Evolutionary conservation across 2,113 vertebrate genomes (phyloP), one percentile per base, ranked within the genome.

Genomic region (Channa argus): DNA sequence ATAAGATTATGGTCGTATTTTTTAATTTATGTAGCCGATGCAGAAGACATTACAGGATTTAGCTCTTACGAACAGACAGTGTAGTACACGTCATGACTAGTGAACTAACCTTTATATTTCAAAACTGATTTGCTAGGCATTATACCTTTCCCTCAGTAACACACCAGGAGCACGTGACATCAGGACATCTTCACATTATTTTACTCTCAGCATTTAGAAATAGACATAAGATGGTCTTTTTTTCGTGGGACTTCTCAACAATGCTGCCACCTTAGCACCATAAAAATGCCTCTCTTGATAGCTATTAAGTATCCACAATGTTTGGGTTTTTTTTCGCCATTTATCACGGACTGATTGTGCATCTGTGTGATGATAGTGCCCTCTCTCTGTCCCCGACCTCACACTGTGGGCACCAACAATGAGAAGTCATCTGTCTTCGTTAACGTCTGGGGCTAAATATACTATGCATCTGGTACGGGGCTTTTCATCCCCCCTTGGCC

Each of bases 391-490:
- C 82, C 90, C 69, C 80, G 64, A 80, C 76, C 64, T 84, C 86
- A 61, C 83, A 71, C 70, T 71, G 72, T 62, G 67, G 63, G 81
- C 84, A 86, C 83, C 82, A 74, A 75, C 50, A 34, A 52, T 79
- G 79, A 85, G 71, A 82, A 90, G 90, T 93, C 90, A 93, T 94
- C 88, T 77, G 89, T 93, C 93, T 93, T 93, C 70, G 86, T 92
- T 93, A 93, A 83, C 82, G 82, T 81, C 89, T 45, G 79, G 67
- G 79, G 90, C 90, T 92, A 94, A 93, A 93, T 91, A 92, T 93
- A 87, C 92, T 89, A 84, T 84, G 84, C 91, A 93, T 93, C 91
- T 93, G 91, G 87, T 88, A 73, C 70, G 72, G 75, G 83, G 80
- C 63, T 83, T 71, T 83, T 78, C 72, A 70, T 61, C 79, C 71